phyloP scores from a whole-genome alignment of 2,888 invertebrate genomes.

The Hoplodrina ambigua region DNA sequence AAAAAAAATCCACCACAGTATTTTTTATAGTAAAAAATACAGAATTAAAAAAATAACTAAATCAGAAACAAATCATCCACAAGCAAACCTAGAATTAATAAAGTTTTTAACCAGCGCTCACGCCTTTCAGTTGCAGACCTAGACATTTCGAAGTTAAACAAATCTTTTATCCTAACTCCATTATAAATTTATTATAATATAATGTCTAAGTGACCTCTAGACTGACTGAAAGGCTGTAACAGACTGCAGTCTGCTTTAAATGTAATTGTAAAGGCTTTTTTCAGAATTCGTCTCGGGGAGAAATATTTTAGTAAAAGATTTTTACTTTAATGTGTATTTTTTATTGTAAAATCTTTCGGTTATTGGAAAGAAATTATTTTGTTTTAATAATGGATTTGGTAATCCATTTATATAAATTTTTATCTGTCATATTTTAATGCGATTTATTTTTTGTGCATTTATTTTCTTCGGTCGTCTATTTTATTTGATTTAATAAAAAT shows the following conservation, averaged over 20 bases:
- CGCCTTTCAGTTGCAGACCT: conserved; percentile 29
- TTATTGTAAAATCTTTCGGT: conserved; percentile 13
- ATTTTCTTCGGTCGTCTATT: neutral
- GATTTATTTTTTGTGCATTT: conserved; percentile 20
- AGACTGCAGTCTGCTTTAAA: conserved; percentile 35
- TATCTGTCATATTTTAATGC: neutral
- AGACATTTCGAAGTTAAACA: conserved; percentile 39
- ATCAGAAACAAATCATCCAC: conserved; percentile 10
- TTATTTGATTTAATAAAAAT: conserved; percentile 13
- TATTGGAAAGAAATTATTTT: conserved; percentile 24
- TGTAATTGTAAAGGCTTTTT: conserved; percentile 21
- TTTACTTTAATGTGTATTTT: conserved; percentile 12
- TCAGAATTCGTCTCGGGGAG: neutral
- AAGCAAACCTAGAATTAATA: conserved; percentile 25
- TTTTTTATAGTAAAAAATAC: no score
- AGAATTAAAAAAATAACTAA: neutral
- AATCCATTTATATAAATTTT: conserved; percentile 24
- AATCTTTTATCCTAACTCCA: conserved; percentile 41
- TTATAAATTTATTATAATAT: conserved; percentile 49
- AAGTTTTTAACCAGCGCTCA: conserved; percentile 35
- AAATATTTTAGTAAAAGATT: conserved; percentile 14
- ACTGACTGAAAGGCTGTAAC: conserved; percentile 24
- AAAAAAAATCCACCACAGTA: no score
- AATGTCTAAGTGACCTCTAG: conserved; percentile 47
- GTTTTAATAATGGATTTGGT: conserved; percentile 18